Conservation (phyloP, 1,140 invertebrate species). For the Acromyrmex echinatior region DNA sequence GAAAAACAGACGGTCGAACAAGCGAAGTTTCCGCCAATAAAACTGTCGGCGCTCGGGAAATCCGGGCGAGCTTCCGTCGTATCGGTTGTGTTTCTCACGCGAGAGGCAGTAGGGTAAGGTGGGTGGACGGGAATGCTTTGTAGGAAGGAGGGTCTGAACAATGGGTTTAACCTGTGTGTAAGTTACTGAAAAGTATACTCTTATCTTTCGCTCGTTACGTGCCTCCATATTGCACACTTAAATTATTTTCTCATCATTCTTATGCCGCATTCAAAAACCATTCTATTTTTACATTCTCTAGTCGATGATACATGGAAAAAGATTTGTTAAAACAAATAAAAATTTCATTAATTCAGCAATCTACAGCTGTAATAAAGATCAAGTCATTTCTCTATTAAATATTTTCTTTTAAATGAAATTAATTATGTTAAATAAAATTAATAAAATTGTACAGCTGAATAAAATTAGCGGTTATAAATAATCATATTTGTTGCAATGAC, state of each 20-base stretch:
- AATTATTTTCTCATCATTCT: constrained; percentile 10
- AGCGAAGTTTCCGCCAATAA: constrained; percentile 62
- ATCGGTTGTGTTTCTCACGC: constrained; percentile 57
- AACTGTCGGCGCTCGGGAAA: constrained; percentile 60
- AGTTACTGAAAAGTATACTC: constrained; percentile 29
- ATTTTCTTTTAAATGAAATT: too few species aligned
- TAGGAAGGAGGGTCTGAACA: neutral
- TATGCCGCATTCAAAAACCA: neutral
- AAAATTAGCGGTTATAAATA: too few species aligned
- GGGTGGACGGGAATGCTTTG: neutral
- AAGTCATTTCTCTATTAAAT: too few species aligned
- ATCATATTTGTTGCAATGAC: too few species aligned
- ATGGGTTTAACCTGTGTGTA: constrained; percentile 11
- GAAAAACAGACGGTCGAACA: constrained; percentile 61
- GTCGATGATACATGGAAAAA: too few species aligned
- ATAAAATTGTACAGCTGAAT: too few species aligned
- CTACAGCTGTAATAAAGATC: too few species aligned
- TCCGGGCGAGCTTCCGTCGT: constrained; percentile 50
- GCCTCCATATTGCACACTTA: neutral
- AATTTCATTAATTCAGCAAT: too few species aligned
- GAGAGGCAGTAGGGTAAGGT: neutral
- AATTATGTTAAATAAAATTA: too few species aligned
- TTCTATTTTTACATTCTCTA: neutral
- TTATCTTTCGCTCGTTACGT: constrained; percentile 7
- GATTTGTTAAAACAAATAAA: too few species aligned